phyloP scores from a whole-genome alignment of 2,888 invertebrate genomes.

The Tipula vernalis region DNA sequence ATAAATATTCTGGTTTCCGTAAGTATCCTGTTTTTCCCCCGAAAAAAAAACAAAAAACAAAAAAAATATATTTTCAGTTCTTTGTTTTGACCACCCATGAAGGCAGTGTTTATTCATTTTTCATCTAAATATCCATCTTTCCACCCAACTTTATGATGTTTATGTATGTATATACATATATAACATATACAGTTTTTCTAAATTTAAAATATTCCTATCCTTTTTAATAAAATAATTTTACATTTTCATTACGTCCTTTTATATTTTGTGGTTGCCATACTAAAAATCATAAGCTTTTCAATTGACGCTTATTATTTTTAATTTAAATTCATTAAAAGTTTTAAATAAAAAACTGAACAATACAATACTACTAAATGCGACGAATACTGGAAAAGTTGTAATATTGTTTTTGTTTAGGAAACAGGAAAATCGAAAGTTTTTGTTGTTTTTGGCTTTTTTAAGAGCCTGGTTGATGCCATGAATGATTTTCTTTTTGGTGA shows the following conservation, averaged over 20 bases:
- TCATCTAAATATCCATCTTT: not conserved
- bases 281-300: not conserved
- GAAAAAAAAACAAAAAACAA: not conserved
- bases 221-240: not conserved
- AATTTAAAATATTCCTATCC: too few species aligned
- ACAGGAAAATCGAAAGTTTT: too few species aligned
- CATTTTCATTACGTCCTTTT: not conserved
- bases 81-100: not conserved
- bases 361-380: not conserved
- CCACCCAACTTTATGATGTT: not conserved
- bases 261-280: not conserved
- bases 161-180: too few species aligned
- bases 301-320: not conserved
- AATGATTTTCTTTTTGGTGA: too few species aligned
- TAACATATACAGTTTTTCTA: too few species aligned
- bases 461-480: too few species aligned
- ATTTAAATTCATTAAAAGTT: not conserved
- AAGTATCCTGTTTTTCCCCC: not conserved
- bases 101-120: not conserved
- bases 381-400: not conserved
- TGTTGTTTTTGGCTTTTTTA: too few species aligned
- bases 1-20: not conserved
- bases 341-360: not conserved
- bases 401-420: not conserved
- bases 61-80: not conserved